phyloP scores from a whole-genome alignment of 1,140 invertebrate species.

The Drosophila miranda region DNA sequence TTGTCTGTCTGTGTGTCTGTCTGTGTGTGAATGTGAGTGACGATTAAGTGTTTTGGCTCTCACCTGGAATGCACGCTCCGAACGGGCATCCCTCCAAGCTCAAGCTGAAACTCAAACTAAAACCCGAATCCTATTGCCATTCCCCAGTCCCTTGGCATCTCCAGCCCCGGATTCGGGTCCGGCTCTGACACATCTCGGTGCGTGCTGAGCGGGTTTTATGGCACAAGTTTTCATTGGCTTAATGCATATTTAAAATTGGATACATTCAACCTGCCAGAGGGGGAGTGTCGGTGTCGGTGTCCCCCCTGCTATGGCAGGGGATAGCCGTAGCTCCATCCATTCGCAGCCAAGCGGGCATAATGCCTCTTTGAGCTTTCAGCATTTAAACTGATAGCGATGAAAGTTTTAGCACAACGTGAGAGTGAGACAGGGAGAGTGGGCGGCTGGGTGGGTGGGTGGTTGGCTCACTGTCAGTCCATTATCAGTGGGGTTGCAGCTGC shows the following conservation, averaged over 20 bases:
- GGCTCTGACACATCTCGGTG: constrained; percentile 36
- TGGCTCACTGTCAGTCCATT: constrained; percentile 48
- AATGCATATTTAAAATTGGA: constrained; percentile 74
- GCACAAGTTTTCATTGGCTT: constrained; percentile 70
- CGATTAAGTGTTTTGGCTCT: constrained; percentile 55
- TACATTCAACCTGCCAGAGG: constrained; percentile 53
- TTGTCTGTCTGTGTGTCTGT: constrained; percentile 21
- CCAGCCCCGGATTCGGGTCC: constrained; percentile 11
- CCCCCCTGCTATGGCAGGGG: background rate
- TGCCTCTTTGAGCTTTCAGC: constrained; percentile 60
- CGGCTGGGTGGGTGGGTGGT: background rate
- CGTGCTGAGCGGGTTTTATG: constrained; percentile 64
- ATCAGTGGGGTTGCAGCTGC: constrained; percentile 57
- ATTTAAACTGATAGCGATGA: constrained; percentile 67
- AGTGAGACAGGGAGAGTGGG: background rate
- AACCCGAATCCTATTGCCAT: no score
- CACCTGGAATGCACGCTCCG: constrained; percentile 24
- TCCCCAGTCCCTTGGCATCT: background rate
- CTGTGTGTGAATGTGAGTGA: constrained; percentile 25
- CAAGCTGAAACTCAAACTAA: no score
- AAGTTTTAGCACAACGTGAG: constrained; percentile 46
- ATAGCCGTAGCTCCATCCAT: background rate
- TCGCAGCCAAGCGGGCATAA: constrained; percentile 14
- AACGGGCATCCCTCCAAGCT: background rate
- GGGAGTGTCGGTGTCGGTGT: constrained; percentile 10